phyloP scores from a whole-genome alignment of 2,888 invertebrate genomes.

The Mesorhabditis sp. region DNA sequence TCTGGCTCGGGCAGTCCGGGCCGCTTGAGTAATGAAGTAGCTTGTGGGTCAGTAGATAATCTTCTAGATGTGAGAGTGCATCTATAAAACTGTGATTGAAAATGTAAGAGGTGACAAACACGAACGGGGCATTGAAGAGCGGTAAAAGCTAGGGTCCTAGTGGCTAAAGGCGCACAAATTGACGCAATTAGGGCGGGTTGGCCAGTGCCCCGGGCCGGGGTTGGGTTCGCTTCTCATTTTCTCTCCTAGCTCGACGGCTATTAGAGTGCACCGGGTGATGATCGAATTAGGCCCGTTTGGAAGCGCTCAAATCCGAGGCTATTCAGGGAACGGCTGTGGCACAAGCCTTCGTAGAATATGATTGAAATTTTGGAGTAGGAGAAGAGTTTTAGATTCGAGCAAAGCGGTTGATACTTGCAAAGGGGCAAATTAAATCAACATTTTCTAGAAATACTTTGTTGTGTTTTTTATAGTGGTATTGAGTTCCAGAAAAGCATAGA shows the following conservation, averaged over 20 bases:
- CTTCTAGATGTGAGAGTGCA: not conserved
- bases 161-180: not conserved
- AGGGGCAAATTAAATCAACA: no score
- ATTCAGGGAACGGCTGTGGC: not conserved
- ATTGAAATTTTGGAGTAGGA: no score
- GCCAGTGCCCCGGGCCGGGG: not conserved
- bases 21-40: not conserved
- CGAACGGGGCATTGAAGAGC: not conserved
- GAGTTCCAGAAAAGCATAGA: no score
- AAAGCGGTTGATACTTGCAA: no score
- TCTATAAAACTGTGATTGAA: not conserved
- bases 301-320: not conserved
- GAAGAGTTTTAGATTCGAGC: no score
- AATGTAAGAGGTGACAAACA: not conserved
- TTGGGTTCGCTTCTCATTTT: no score
- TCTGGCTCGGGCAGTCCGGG: not conserved
- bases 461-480: no score
- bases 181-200: not conserved
- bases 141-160: not conserved
- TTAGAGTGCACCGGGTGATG: not conserved
- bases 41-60: not conserved
- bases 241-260: no score
- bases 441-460: no score
- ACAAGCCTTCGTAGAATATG: no score
- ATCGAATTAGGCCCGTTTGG: not conserved